phyloP scores from a whole-genome alignment of 2,113 vertebrate species.

The Cnemophilus loriae region DNA sequence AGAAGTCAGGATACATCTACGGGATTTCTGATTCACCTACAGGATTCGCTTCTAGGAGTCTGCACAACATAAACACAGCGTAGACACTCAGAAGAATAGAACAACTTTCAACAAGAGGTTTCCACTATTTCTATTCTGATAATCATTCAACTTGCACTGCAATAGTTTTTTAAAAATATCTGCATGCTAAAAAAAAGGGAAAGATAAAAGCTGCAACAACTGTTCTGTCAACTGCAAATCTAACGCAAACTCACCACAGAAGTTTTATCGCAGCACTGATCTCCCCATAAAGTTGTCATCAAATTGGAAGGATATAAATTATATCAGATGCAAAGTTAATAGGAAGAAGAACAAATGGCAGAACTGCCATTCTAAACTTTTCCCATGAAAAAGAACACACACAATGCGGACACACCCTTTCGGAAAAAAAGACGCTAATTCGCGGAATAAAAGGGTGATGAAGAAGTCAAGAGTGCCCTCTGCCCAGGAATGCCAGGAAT shows the following conservation, averaged over 20 bases:
- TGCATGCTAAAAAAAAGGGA: neutral
- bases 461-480: neutral
- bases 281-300: conserved; percentile 5
- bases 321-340: neutral
- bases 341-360: neutral
- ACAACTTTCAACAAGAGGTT: neutral
- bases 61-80: fast-evolving
- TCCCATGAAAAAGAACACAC: neutral
- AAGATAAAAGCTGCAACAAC: neutral
- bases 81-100: neutral
- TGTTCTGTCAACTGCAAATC: neutral
- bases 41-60: neutral
- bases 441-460: neutral
- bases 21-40: neutral
- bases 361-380: neutral
- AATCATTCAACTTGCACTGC: neutral
- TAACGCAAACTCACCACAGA: neutral
- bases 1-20: neutral
- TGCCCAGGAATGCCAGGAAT: conserved; percentile 47
- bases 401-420: neutral
- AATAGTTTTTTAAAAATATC: neutral
- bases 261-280: neutral
- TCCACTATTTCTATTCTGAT: neutral
- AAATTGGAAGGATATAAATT: neutral
- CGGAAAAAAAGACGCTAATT: neutral